phyloP scores from a whole-genome alignment of 2,888 invertebrate genomes.

The Nomada lathburiana region DNA sequence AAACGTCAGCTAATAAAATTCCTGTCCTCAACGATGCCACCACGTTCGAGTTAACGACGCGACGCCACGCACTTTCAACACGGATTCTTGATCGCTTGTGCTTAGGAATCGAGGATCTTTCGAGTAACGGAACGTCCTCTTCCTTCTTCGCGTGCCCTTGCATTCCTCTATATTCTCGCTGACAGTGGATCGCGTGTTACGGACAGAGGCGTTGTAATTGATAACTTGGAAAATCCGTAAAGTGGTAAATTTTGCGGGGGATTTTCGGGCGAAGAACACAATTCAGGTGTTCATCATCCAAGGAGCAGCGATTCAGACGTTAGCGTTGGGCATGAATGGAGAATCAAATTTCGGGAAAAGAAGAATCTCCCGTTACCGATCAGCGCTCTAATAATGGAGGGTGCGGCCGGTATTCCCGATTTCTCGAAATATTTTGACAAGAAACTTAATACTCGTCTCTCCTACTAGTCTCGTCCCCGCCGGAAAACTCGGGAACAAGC shows the following conservation, averaged over 20 bases:
- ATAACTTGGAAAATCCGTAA: conserved; percentile 8
- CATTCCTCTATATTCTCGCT: neutral
- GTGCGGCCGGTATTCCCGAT: conserved; percentile 51
- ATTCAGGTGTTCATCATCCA: neutral
- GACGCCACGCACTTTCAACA: neutral
- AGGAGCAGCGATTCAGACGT: conserved; percentile 35
- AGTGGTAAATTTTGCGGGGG: too few relatives aligned
- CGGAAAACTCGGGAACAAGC: conserved; percentile 15
- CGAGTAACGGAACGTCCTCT: neutral
- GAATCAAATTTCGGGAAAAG: conserved; percentile 69
- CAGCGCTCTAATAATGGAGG: conserved; percentile 75
- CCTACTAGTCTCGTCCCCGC: neutral
- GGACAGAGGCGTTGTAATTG: neutral
- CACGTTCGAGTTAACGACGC: neutral
- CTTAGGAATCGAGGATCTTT: neutral
- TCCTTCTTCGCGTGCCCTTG: neutral
- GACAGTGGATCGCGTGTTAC: neutral
- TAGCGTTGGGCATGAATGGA: conserved; percentile 54
- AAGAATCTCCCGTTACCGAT: conserved; percentile 82
- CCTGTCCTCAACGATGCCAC: neutral
- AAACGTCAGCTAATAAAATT: conserved; percentile 46
- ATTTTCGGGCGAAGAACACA: neutral
- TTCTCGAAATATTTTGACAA: conserved; percentile 80
- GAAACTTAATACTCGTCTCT: conserved; percentile 70
- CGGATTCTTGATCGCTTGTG: neutral